Base-by-base conservation (phyloP, 1,140 invertebrate genomes). In the Plectus sambesii region DNA sequence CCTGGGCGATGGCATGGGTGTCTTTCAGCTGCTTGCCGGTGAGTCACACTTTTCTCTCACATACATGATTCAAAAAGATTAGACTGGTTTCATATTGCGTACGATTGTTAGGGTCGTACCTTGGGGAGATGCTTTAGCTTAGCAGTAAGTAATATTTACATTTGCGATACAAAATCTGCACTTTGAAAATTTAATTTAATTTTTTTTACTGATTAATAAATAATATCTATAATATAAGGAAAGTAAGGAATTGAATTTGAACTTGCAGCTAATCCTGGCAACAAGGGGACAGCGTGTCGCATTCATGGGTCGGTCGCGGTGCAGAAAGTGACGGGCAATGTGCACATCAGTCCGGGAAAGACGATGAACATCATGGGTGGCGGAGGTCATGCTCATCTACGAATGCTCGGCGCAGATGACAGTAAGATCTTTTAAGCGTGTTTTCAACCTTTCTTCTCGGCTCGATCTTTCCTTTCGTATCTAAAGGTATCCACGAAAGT, bases 1-100 rank as follows among this genome's bases (percentile, higher is more conserved):
- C 45, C 51, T 66, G 30, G 66, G 65, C n/a, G 63, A 63, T 30
- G 63, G 63, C 20, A 45, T 68, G 35, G 63, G 63, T 23, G 50
- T 66, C 25, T 68, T 66, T 29, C 63, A 66, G 49, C 40, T 66
- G 17, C 65, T 66, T 15, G 42, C 61, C 4, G 53, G 48, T 15
- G 29, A 50, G 17, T 53, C n/a, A n/a, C n/a, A n/a, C n/a, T n/a
- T n/a, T n/a, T n/a, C n/a, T n/a, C n/a, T n/a, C n/a, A n/a, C n/a
- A n/a, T n/a, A n/a, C n/a, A n/a, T n/a, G n/a, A n/a, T n/a, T n/a
- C n/a, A n/a, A n/a, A n/a, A n/a, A n/a, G n/a, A n/a, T n/a, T n/a
- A n/a, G n/a, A n/a, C n/a, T n/a, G n/a, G n/a, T n/a, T n/a, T n/a
- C n/a, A n/a, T n/a, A n/a, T n/a, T n/a, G n/a, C n/a, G n/a, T n/a